These are phyloP conservation scores for Ditula angustiorana DNA, from an alignment of 2,888 invertebrate species.

Conservation along the genomic window DNA sequence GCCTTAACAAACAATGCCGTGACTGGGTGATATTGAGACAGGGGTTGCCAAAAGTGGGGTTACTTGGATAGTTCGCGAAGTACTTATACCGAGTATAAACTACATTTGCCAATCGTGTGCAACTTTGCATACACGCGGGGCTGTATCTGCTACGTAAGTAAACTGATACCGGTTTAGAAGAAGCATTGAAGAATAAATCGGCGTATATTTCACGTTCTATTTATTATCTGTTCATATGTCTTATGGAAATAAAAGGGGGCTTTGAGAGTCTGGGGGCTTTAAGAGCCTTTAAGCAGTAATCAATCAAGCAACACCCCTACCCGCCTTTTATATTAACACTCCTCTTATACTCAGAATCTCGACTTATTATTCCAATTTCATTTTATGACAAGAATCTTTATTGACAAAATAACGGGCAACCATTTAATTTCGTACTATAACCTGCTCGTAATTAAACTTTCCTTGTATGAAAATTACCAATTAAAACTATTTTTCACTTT, in stretches of 20 bases:
- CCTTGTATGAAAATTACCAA: slow-evolving; percentile 28
- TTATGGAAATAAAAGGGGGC: too few relatives aligned
- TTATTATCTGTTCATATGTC: too few relatives aligned
- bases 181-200: too few relatives aligned
- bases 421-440: background rate
- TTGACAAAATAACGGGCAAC: background rate
- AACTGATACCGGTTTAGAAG: background rate
- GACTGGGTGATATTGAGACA: slow-evolving; percentile 24
- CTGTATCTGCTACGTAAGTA: slow-evolving; percentile 2
- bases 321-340: too few relatives aligned
- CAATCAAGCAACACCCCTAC: too few relatives aligned
- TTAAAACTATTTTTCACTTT: slow-evolving; percentile 13
- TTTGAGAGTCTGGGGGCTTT: too few relatives aligned
- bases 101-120: slow-evolving; percentile 26
- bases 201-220: too few relatives aligned
- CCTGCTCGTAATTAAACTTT: slow-evolving; percentile 6
- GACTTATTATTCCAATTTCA: background rate
- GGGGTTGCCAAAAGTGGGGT: slow-evolving; percentile 14
- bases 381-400: background rate
- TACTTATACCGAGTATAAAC: too few relatives aligned
- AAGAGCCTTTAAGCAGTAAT: too few relatives aligned
- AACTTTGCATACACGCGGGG: slow-evolving; percentile 15
- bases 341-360: too few relatives aligned
- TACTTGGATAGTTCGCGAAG: slow-evolving; percentile 10
- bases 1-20: slow-evolving; percentile 23